Base-by-base conservation (phyloP, 2,888 invertebrate genomes). In the Gerris lacustris region DNA sequence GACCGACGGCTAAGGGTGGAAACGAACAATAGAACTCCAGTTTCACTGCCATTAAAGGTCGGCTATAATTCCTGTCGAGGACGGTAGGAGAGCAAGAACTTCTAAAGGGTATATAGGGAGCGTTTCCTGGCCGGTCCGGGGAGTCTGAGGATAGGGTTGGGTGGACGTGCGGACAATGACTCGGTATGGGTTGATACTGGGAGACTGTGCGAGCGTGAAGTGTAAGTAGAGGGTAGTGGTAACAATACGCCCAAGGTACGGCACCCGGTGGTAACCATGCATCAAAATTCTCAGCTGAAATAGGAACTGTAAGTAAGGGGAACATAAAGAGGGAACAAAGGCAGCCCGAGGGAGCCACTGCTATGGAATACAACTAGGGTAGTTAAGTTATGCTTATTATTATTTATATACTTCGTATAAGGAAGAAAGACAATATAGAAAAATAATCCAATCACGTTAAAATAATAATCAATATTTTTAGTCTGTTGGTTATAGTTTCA, bases 121-220 rank as follows among this genome's bases (percentile, higher is more conserved):
- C 55, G 15, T 55, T 55, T 55, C 55, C 55, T 55, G 55, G 55
- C 2, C 9, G 55, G 55, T 9, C 9, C 55, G 15, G 55, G 55
- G 55, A 15, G 55, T 55, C 55, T 55, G 9, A 31, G 31, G 55
- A 55, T 55, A 55, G 55, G 55, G 55, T 55, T 55, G 55, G 55
- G 55, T 55, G 55, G 55, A 55, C 55, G 55, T 15, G 55, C 55
- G 55, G 55, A 55, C 55, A 55, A 55, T 55, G 55, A 55, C 55
- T 55, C 55, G 55, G 31, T 55, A 55, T 55, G 55, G 55, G 55
- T 11, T 55, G 31, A 31, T 31, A 31, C 55, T 55, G 11, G 11
- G 15, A 15, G 15, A 55, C 55, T 55, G 55, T 31, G 55, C 9
- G 55, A 55, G 11, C 55, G 15, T 55, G 55, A 55, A 55, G 55